Percentiles rank a stretch among this genome's conserved stretches.
These are phyloP conservation scores for Eulemur mongoz DNA, from an alignment of 2,797 vertebrate species.

Conservation along the genomic window DNA sequence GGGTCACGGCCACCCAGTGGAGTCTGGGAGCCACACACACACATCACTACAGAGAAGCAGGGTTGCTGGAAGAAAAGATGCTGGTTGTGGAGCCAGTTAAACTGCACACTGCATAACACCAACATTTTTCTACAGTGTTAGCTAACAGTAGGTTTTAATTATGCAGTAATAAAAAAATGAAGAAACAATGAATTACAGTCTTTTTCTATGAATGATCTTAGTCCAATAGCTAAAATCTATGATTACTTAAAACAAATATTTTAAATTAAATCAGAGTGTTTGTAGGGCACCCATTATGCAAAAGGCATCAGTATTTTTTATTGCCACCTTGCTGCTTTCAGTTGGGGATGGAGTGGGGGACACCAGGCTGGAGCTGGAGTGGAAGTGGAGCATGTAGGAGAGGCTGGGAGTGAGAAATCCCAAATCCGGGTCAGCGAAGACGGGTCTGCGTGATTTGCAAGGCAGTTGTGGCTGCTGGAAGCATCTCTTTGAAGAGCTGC, in stretches of 20 bases:
- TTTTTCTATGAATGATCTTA: constrained; percentile 53
- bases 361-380: neutral
- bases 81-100: constrained; percentile 36
- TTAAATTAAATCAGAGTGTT: constrained; percentile 38
- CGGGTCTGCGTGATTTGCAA: neutral
- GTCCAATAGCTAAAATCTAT: constrained; percentile 58
- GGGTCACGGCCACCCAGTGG: neutral
- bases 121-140: constrained; percentile 19
- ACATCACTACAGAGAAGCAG: neutral
- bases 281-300: neutral
- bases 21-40: neutral
- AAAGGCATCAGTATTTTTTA: neutral
- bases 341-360: neutral
- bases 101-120: constrained; percentile 9
- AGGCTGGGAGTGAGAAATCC: neutral
- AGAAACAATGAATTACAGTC: constrained; percentile 53
- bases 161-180: constrained; percentile 61
- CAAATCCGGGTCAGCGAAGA: neutral
- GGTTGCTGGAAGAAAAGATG: neutral
- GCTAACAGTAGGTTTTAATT: constrained; percentile 70
- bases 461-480: neutral
- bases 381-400: neutral
- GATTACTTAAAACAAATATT: constrained; percentile 53
- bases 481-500: neutral
- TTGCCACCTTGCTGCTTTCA: neutral